A percentile compares a stretch with the other conserved stretches of the same genome.
These are phyloP conservation scores for Pongo abelii DNA, from an alignment of 2,113 vertebrate genomes.

Conservation along the genomic window DNA sequence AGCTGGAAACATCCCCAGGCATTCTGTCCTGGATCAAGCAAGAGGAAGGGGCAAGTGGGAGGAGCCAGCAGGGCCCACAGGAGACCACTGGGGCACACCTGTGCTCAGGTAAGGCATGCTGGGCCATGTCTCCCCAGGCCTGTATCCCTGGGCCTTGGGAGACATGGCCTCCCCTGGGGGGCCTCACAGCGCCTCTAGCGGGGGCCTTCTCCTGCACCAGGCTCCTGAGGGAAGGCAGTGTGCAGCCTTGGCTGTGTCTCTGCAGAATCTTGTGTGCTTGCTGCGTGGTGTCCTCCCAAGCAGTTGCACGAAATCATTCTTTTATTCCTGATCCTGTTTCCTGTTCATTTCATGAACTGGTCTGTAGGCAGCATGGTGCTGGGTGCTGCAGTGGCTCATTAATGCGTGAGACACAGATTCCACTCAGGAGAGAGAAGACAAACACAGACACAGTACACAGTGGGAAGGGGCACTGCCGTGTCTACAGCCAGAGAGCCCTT, in stretches of 20 bases:
- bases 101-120: conserved; percentile 63
- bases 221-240: neutral
- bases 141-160: neutral
- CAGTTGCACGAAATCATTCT: neutral
- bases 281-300: neutral
- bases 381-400: neutral
- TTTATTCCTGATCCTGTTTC: neutral
- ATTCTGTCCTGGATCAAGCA: conserved; percentile 82
- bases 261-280: neutral
- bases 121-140: too few relatives aligned
- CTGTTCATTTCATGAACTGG: neutral
- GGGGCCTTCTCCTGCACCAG: neutral
- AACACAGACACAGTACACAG: neutral
- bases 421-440: neutral
- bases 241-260: neutral
- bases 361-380: neutral
- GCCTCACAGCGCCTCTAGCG: neutral
- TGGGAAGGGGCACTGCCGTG: neutral
- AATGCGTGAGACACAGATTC: neutral
- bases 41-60: conserved; percentile 73
- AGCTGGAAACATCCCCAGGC: conserved; percentile 71
- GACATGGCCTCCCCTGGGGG: fast-evolving
- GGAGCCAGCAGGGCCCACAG: conserved; percentile 67
- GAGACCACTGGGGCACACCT: conserved; percentile 62
- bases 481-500: neutral